Conservation (phyloP, 23 tunicate genomes). For the Oikopleura dioica region DNA sequence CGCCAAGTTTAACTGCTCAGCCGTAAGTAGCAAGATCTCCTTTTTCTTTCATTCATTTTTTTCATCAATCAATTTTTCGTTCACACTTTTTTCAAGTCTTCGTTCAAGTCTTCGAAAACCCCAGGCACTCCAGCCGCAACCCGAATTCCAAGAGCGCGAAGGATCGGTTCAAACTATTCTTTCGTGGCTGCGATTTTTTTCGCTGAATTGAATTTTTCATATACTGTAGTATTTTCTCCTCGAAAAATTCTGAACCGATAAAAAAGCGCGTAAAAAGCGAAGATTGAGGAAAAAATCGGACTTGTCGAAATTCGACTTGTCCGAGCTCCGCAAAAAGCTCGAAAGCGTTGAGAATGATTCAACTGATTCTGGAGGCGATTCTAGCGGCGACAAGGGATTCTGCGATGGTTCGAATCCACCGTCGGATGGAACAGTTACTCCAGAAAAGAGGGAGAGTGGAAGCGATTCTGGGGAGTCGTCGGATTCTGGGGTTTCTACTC, state of each 20-base stretch:
- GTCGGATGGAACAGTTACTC: not conserved
- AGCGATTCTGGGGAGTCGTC: not conserved
- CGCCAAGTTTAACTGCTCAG: not conserved
- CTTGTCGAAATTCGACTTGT: conserved; percentile 10
- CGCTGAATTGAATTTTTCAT: too few species aligned
- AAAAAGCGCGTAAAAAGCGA: conserved; percentile 13
- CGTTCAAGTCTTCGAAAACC: conserved; percentile 12
- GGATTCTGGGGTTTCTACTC: conserved; percentile 3
- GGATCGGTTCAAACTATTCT: too few species aligned
- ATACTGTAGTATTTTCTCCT: too few species aligned
- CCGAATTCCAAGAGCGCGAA: conserved; percentile 13
- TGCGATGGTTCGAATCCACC: not conserved
- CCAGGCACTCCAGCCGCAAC: not conserved
- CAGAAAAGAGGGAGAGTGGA: not conserved
- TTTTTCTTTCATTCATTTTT: not conserved
- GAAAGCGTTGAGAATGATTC: not conserved
- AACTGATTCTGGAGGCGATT: conserved; percentile 9
- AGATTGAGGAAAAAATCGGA: not conserved
- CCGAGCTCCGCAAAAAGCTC: conserved; percentile 6
- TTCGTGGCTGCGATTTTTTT: too few species aligned
- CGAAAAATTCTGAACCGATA: too few species aligned
- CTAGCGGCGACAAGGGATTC: not conserved
- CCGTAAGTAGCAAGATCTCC: not conserved
- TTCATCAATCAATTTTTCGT: not conserved
- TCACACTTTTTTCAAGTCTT: too few species aligned